Evolutionary conservation across 2,797 vertebrate species (phyloP).

Genomic region (Centroberyx gerrardi): DNA sequence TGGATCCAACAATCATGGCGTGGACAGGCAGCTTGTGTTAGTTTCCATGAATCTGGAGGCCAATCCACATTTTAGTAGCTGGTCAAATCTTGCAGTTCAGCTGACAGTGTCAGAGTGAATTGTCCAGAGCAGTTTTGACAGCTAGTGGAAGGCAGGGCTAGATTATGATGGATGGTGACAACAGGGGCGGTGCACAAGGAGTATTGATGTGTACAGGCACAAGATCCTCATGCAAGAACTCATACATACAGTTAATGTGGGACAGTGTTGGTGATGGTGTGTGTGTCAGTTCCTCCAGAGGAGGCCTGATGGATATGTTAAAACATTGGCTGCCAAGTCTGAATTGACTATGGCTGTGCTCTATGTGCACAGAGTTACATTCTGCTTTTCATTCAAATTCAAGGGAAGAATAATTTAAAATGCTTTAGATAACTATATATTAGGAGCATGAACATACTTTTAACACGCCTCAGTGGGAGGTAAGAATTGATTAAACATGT

Average conservation of each 20-base stretch:
- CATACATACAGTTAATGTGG: slow-evolving; percentile 72
- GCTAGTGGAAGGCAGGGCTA: slow-evolving; percentile 76
- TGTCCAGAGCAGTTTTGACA: slow-evolving; percentile 82
- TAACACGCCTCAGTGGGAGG: too few species aligned
- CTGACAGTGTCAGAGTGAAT: slow-evolving; percentile 84
- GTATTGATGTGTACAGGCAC: slow-evolving; percentile 73
- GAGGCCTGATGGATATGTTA: slow-evolving; percentile 75
- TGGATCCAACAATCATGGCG: slow-evolving; percentile 71
- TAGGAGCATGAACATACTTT: too few species aligned
- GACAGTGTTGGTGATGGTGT: slow-evolving; percentile 48
- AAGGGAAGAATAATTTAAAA: neutral
- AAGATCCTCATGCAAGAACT: slow-evolving; percentile 74
- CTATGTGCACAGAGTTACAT: neutral
- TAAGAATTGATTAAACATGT: too few species aligned
- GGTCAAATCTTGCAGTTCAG: slow-evolving; percentile 82
- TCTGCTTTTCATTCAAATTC: neutral
- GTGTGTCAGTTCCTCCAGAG: slow-evolving; percentile 28
- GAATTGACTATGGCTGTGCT: neutral
- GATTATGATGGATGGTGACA: slow-evolving; percentile 85
- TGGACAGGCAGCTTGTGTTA: slow-evolving; percentile 77
- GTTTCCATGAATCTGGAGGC: slow-evolving; percentile 75
- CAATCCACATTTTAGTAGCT: slow-evolving; percentile 79
- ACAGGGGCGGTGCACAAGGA: slow-evolving; percentile 70
- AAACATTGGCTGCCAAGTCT: slow-evolving; percentile 36
- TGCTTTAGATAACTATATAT: neutral